A percentile compares a stretch with the other conserved stretches of the same genome.
phyloP scores from a whole-genome alignment of 2,797 vertebrate species.

The Champsocephalus esox region DNA sequence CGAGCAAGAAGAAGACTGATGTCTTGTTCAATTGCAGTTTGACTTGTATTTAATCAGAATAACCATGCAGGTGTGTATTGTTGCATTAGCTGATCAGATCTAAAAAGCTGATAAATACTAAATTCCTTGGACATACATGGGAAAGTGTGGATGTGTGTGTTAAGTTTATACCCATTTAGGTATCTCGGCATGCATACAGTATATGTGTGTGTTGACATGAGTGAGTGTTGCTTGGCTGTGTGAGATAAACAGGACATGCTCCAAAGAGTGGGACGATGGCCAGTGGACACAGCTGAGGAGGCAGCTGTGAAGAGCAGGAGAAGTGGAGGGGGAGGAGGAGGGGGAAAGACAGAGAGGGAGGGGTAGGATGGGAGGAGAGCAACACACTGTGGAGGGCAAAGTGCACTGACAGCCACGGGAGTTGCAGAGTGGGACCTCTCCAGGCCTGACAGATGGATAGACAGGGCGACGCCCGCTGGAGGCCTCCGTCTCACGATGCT shows the following conservation, averaged over 20 bases:
- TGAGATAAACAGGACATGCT: slow-evolving; percentile 81
- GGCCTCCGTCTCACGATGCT: slow-evolving; percentile 45
- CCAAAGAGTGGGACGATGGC: slow-evolving; percentile 70
- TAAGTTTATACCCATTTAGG: background rate
- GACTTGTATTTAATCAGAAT: slow-evolving; percentile 12
- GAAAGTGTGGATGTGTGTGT: background rate
- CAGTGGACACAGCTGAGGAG: slow-evolving; percentile 82
- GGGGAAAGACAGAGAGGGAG: slow-evolving; percentile 21
- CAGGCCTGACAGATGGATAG: slow-evolving; percentile 77
- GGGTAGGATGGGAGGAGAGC: slow-evolving; percentile 57
- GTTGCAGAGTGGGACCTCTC: slow-evolving; percentile 64
- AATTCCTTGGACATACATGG: background rate
- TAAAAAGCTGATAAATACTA: slow-evolving; percentile 1
- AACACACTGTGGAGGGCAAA: slow-evolving; percentile 67
- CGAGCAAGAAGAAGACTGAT: background rate
- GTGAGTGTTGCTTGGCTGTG: slow-evolving; percentile 42
- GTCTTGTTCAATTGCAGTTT: no score
- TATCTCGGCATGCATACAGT: slow-evolving; percentile 35
- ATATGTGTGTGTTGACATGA: slow-evolving; percentile 38
- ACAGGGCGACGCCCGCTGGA: slow-evolving; percentile 61
- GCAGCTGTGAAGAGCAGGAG: slow-evolving; percentile 78
- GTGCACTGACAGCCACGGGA: slow-evolving; percentile 67
- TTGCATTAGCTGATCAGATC: background rate
- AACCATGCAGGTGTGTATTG: slow-evolving; percentile 1
- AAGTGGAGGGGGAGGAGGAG: slow-evolving; percentile 19